Base-by-base conservation (phyloP, 2,888 invertebrate genomes). In the Corythucha ciliata region DNA sequence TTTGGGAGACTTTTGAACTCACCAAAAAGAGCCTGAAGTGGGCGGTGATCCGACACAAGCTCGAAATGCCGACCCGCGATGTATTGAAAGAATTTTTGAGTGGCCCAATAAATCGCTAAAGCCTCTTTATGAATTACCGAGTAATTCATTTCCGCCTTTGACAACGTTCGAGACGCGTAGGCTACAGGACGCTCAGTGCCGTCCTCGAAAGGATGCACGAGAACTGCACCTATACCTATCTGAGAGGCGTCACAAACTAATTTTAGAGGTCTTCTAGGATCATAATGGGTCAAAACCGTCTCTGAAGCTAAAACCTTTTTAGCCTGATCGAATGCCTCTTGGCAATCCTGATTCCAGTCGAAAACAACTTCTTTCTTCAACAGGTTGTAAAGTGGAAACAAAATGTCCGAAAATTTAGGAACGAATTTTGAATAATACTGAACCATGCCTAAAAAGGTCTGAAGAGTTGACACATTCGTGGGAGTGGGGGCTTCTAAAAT, bases 381-480 rank as follows among this genome's bases (percentile, higher is more conserved):
- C 18, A 39, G 39, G 12, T 39, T 12, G 39, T 39, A 39, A 22
- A 39, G 22, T n/a, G 6, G n/a, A 18, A 21, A 22, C 18, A 39
- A 22, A 4, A 20, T 20, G 18, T 39, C 12, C 7, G 39, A 20
- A 5, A 22, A 4, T 16, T n/a, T 21, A 6, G 39, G 39, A 39
- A 39, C 22, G 18, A 39, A 39, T 4, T 22, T 20, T n/a, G 20
- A 16, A 18, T 39, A 39, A 39, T 39, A 39, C 7, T 39, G 18
- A 4, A 39, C 21, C 12, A 39, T 4, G 18, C 39, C 39, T 4
- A 39, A 22, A 12, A 39, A 39, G n/a, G 39, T 21, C 22, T 22
- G n/a, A 5, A 16, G 4, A 21, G 18, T 22, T 7, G 36, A 14
- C 10, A 36, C 16, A 12, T 8, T 14, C 14, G 7, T 8, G 14